These are phyloP conservation scores for Hafferia zeledoni DNA, from an alignment of 2,797 vertebrate genomes.

Conservation along the genomic window DNA sequence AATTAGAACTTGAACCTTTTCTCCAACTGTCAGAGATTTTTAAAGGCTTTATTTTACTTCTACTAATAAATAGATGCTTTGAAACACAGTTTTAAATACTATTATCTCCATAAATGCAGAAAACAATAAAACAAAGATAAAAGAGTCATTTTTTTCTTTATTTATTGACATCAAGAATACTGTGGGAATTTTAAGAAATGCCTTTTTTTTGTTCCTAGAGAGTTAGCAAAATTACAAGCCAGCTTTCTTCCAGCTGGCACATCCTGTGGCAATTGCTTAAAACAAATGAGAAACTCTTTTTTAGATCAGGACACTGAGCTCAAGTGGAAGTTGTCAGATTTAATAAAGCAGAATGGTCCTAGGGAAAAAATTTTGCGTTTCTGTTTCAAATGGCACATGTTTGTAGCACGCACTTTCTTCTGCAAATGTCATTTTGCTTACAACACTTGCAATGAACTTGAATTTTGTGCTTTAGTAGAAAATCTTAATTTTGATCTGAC, in stretches of 20 bases:
- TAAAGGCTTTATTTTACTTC: background rate
- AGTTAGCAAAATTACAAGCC: constrained; percentile 41
- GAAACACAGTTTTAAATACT: background rate
- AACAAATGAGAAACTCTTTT: constrained; percentile 48
- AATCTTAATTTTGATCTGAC: constrained; percentile 76
- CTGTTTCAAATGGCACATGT: constrained; percentile 68
- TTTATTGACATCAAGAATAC: background rate
- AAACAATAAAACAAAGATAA: background rate
- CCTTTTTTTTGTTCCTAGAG: background rate
- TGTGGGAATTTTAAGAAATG: background rate
- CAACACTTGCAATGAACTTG: constrained; percentile 70
- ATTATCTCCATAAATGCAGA: background rate
- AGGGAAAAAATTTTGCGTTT: constrained; percentile 60
- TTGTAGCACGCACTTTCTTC: constrained; percentile 54
- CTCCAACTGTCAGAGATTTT: background rate
- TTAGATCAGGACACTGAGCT: constrained; percentile 48
- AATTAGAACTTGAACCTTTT: background rate
- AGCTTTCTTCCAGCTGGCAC: constrained; percentile 26
- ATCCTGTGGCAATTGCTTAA: constrained; percentile 40
- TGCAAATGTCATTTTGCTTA: constrained; percentile 58
- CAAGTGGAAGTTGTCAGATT: constrained; percentile 65
- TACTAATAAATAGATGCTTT: background rate
- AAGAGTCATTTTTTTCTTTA: background rate
- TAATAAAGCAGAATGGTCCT: constrained; percentile 63
- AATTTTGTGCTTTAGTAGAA: constrained; percentile 73